Conservation (phyloP, 2,888 invertebrate genomes). For the Synanthedon tipuliformis region DNA sequence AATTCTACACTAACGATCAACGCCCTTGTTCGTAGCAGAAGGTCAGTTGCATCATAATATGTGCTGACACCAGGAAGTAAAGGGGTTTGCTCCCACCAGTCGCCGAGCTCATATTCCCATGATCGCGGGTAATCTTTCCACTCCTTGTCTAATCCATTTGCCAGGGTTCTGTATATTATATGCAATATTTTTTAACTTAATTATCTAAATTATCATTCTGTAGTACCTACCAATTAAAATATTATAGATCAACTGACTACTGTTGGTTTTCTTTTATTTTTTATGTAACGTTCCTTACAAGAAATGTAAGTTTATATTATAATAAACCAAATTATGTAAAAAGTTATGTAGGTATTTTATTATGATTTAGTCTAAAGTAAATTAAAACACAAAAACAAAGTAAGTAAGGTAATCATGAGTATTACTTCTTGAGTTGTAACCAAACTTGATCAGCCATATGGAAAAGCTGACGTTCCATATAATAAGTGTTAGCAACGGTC, state of each 20-base stretch:
- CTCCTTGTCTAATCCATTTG: not conserved
- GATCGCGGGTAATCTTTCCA: slow-evolving; percentile 13
- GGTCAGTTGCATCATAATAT: slow-evolving; percentile 47
- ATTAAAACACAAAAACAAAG: not conserved
- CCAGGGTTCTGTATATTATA: not conserved
- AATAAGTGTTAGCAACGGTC: slow-evolving; percentile 39
- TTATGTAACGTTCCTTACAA: too few relatives aligned
- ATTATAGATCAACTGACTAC: too few relatives aligned
- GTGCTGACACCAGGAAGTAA: slow-evolving; percentile 32
- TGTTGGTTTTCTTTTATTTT: too few relatives aligned
- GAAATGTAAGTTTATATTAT: too few relatives aligned
- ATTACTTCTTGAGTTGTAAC: slow-evolving; percentile 26
- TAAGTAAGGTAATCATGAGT: not conserved
- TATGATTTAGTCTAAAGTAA: not conserved
- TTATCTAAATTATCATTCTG: too few relatives aligned
- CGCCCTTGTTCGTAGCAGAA: slow-evolving; percentile 43
- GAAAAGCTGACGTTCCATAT: slow-evolving; percentile 30
- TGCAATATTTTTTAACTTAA: too few relatives aligned
- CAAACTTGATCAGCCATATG: slow-evolving; percentile 35
- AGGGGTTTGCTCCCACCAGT: slow-evolving; percentile 56
- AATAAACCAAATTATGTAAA: too few relatives aligned
- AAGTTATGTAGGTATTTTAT: too few relatives aligned
- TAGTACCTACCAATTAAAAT: too few relatives aligned
- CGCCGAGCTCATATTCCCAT: slow-evolving; percentile 53
- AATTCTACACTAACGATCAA: slow-evolving; percentile 24